Percentiles rank a stretch among this genome's conserved stretches.
These are phyloP conservation scores for Drosophila virilis DNA, from an alignment of 1,140 invertebrate species.

Conservation along the genomic window DNA sequence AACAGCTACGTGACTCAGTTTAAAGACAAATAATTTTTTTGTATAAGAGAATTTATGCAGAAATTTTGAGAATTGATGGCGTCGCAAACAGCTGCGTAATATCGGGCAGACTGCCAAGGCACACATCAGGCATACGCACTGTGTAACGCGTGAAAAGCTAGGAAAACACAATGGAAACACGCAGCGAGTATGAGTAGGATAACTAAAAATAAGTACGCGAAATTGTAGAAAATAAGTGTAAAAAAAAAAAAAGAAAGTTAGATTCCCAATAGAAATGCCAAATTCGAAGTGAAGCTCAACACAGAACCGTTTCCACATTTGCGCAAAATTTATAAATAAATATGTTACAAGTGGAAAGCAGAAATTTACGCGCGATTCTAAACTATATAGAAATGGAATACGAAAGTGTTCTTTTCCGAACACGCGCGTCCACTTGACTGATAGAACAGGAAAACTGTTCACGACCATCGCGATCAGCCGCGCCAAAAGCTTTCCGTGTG, in stretches of 20 bases:
- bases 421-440: conserved; percentile 62
- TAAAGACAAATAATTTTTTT: conserved; percentile 26
- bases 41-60: conserved; percentile 34
- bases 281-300: conserved; percentile 44
- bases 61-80: conserved; percentile 45
- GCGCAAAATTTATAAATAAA: conserved; percentile 65
- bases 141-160: conserved; percentile 53
- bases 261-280: conserved; percentile 55
- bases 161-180: conserved; percentile 68
- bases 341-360: conserved; percentile 21
- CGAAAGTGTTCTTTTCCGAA: conserved; percentile 43
- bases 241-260: conserved; percentile 17
- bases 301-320: conserved; percentile 5
- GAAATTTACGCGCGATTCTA: conserved; percentile 35
- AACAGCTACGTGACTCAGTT: conserved; percentile 48
- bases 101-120: conserved; percentile 71
- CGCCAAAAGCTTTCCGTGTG: conserved; percentile 17
- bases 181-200: conserved; percentile 23
- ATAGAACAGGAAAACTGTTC: conserved; percentile 66
- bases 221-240: conserved; percentile 18
- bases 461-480: conserved; percentile 22
- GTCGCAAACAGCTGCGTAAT: conserved; percentile 77
- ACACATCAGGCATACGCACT: conserved; percentile 79
- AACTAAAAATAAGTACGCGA: conserved; percentile 68
- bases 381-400: background rate